Conservation (phyloP, 2,888 invertebrate genomes). For the Fabriciana adippe region DNA sequence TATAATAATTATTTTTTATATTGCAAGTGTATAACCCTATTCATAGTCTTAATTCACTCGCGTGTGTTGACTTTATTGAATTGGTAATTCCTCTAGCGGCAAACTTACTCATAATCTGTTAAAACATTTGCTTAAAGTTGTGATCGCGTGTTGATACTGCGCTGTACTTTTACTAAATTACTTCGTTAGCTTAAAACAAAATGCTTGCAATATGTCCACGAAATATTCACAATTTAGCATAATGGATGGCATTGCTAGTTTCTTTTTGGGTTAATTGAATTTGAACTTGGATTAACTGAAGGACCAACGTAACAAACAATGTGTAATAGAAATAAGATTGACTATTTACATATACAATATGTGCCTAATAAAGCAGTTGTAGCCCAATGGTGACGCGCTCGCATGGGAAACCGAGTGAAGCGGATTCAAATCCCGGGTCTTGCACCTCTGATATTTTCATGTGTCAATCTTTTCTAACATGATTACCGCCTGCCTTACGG, state of each 20-base stretch:
- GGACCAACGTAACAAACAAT: neutral
- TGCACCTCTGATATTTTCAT: too few species aligned
- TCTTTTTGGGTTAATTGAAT: slow-evolving; percentile 4
- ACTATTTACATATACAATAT: too few species aligned
- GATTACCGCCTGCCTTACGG: too few species aligned
- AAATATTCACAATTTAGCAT: neutral
- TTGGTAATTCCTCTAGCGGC: slow-evolving; percentile 41
- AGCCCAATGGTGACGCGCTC: too few species aligned
- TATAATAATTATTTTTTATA: neutral
- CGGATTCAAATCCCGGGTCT: too few species aligned
- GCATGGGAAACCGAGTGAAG: too few species aligned
- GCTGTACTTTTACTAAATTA: slow-evolving; percentile 24
- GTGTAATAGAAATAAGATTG: too few species aligned
- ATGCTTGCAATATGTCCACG: slow-evolving; percentile 19
- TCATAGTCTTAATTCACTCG: slow-evolving; percentile 25
- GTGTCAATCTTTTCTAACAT: too few species aligned
- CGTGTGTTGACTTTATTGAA: slow-evolving; percentile 54
- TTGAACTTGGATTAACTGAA: slow-evolving; percentile 2
- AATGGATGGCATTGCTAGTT: neutral
- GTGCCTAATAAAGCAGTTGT: too few species aligned
- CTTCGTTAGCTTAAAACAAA: slow-evolving; percentile 19
- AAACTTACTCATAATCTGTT: slow-evolving; percentile 36
- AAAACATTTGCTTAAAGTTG: slow-evolving; percentile 38
- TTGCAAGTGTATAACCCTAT: slow-evolving; percentile 12
- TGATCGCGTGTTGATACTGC: slow-evolving; percentile 36